phyloP scores from a whole-genome alignment of 30 jellyfish, hydroid and myxozoan genomes.

The Cassiopea xamachana region DNA sequence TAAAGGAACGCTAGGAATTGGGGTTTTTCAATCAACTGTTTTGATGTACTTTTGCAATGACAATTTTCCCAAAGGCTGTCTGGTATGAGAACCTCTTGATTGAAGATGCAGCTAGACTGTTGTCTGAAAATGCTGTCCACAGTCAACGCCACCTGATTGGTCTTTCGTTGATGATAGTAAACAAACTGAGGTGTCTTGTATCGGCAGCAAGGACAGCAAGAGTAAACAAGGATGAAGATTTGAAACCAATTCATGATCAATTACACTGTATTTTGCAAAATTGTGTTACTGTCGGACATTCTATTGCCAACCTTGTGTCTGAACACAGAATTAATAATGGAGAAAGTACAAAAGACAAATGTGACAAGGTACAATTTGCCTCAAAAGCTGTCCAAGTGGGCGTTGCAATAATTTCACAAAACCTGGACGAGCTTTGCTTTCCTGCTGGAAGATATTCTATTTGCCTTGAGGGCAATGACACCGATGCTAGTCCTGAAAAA shows the following conservation, averaged over 20 bases:
- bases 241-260: background rate
- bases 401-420: conserved; percentile 75
- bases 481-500: background rate
- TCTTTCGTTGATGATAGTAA: background rate
- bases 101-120: background rate
- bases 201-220: background rate
- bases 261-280: background rate
- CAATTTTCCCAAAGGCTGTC: background rate
- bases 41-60: background rate
- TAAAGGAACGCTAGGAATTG: background rate
- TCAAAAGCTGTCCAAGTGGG: conserved; percentile 86
- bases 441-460: conserved; percentile 42
- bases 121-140: background rate
- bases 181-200: background rate
- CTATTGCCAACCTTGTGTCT: background rate
- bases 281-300: background rate
- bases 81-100: background rate
- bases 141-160: conserved; percentile 5
- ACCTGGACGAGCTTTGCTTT: conserved; percentile 62
- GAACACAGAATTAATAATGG: background rate
- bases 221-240: background rate
- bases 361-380: conserved; percentile 75
- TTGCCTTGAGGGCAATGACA: conserved; percentile 20
- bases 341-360: conserved; percentile 1
- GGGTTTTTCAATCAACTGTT: background rate